phyloP scores from a whole-genome alignment of 2,113 vertebrate genomes.

The Micronisus gabar region DNA sequence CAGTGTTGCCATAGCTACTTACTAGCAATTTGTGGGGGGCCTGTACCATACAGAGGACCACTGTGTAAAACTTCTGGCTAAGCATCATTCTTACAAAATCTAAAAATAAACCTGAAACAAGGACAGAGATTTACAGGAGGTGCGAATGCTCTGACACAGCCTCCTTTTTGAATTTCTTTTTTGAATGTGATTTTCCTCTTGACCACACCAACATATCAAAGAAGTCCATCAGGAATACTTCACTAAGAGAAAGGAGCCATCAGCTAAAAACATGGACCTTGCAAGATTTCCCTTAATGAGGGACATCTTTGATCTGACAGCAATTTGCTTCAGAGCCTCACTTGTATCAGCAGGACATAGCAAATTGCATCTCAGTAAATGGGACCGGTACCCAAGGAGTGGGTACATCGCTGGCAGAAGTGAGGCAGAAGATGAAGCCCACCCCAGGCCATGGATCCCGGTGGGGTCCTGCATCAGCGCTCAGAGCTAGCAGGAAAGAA shows the following conservation, averaged over 20 bases:
- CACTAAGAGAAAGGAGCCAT: neutral
- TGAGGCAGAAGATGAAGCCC: neutral
- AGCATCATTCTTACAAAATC: neutral
- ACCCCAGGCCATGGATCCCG: neutral
- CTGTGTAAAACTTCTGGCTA: neutral
- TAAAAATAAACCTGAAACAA: neutral
- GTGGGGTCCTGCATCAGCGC: neutral
- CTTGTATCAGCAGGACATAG: neutral
- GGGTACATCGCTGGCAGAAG: neutral
- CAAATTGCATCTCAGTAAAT: neutral
- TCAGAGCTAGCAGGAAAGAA: neutral
- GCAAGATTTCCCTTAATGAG: neutral
- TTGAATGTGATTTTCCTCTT: neutral
- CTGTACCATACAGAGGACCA: neutral
- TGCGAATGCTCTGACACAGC: neutral
- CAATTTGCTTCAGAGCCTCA: neutral
- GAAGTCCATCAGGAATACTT: neutral
- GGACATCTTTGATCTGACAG: neutral
- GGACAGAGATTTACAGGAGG: neutral
- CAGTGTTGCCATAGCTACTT: neutral
- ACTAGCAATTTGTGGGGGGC: neutral
- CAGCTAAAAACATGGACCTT: neutral
- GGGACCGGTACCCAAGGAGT: neutral
- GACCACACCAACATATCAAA: neutral
- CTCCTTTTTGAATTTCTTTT: neutral